Percentiles rank a stretch among this genome's conserved stretches.
phyloP scores from a whole-genome alignment of 2,113 vertebrate species.

The Platanista minor region DNA sequence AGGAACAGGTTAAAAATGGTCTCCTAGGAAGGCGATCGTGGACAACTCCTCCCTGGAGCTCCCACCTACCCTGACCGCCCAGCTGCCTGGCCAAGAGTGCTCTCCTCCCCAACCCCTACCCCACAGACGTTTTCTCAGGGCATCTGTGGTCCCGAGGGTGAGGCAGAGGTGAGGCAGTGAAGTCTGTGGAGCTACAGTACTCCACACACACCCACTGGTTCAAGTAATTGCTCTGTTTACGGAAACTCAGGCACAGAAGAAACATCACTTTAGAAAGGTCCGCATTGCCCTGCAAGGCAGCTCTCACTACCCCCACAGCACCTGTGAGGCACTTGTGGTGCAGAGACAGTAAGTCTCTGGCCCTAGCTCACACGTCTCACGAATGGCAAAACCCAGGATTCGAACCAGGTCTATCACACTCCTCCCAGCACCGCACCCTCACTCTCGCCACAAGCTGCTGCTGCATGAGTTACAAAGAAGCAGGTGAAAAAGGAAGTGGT shows the following conservation, averaged over 20 bases:
- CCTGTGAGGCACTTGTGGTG: rapidly evolving
- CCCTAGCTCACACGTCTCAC: rapidly evolving
- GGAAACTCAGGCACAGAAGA: not conserved
- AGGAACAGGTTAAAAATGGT: not conserved
- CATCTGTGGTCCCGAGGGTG: not conserved
- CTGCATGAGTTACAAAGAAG: not conserved
- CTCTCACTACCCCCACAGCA: not conserved
- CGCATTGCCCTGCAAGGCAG: not conserved
- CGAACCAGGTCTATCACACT: not conserved
- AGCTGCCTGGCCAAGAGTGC: not conserved
- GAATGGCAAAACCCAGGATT: not conserved
- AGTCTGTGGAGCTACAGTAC: not conserved
- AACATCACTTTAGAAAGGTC: not conserved
- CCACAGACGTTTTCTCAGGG: not conserved
- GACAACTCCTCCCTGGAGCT: not conserved
- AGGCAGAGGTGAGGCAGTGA: not conserved
- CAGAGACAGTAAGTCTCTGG: not conserved
- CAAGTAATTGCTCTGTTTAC: not conserved
- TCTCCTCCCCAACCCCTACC: not conserved
- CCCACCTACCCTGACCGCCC: not conserved
- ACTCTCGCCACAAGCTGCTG: not conserved
- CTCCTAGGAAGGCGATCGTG: not conserved
- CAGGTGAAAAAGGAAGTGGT: not conserved
- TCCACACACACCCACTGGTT: not conserved
- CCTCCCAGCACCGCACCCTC: not conserved